These are phyloP conservation scores for Stenoptilia bipunctidactyla DNA, from an alignment of 2,888 invertebrate genomes.

Conservation along the genomic window DNA sequence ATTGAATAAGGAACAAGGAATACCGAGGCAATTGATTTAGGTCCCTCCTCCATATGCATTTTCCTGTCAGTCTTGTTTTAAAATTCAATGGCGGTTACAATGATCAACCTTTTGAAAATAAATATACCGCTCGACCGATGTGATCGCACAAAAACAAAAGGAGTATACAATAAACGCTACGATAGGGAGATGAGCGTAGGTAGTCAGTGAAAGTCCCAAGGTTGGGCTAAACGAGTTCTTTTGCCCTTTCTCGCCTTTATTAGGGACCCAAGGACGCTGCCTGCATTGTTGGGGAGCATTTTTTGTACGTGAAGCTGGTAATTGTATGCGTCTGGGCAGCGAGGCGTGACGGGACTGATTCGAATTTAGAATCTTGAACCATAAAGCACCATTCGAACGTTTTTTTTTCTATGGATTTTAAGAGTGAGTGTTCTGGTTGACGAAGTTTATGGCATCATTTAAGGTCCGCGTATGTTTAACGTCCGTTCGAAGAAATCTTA, in stretches of 20 bases:
- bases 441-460: conserved; percentile 34
- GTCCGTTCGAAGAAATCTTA: background rate
- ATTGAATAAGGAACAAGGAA: too few species aligned
- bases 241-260: conserved; percentile 69
- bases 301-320: conserved; percentile 43
- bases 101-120: background rate
- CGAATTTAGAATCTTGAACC: conserved; percentile 35
- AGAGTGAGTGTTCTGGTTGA: conserved; percentile 17
- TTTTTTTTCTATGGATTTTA: too few species aligned
- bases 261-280: conserved; percentile 61
- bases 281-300: conserved; percentile 59
- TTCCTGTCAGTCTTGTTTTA: conserved; percentile 17
- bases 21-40: too few species aligned
- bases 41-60: conserved; percentile 4
- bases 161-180: background rate
- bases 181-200: conserved; percentile 42
- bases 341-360: conserved; percentile 45
- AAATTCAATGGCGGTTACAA: conserved; percentile 3
- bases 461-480: conserved; percentile 8
- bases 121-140: background rate
- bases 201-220: conserved; percentile 67
- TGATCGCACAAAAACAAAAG: conserved; percentile 9
- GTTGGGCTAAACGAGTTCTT: conserved; percentile 61
- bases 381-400: conserved; percentile 34
- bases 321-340: conserved; percentile 62